Conservation (phyloP, 2,113 vertebrate species). For the Neolamprologus tretocephalus region DNA sequence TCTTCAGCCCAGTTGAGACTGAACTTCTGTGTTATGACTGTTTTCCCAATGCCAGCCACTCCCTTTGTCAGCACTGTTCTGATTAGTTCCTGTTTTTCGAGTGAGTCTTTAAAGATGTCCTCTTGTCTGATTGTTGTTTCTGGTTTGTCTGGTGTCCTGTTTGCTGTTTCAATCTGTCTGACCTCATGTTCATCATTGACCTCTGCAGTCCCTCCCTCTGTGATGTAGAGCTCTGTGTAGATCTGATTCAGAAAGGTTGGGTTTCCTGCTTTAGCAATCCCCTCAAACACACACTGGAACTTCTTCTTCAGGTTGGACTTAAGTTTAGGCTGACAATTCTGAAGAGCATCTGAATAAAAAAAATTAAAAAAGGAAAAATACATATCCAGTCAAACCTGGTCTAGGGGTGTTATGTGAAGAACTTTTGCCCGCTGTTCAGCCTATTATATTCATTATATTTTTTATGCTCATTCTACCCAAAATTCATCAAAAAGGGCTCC, state of each 20-base stretch:
- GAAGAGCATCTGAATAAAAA: neutral
- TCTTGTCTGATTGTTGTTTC: neutral
- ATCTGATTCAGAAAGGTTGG: neutral
- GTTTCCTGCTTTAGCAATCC: fast-evolving
- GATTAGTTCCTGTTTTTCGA: fast-evolving
- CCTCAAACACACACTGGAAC: neutral
- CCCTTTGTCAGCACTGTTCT: neutral
- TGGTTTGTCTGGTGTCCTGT: fast-evolving
- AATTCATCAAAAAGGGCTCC: neutral
- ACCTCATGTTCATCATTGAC: neutral
- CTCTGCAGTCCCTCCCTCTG: neutral
- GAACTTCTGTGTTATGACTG: too few species aligned
- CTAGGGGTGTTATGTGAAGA: neutral
- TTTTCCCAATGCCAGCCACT: neutral
- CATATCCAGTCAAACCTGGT: neutral
- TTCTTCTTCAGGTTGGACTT: neutral
- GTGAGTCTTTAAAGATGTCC: fast-evolving
- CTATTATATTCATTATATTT: neutral
- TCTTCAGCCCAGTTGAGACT: too few species aligned
- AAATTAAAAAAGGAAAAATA: neutral
- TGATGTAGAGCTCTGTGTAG: neutral
- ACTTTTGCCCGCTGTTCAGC: neutral
- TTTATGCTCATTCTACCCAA: neutral
- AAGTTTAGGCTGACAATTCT: neutral
- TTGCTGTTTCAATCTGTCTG: neutral